phyloP scores from a whole-genome alignment of 1,140 invertebrate species.

The Rhyzopertha dominica region DNA sequence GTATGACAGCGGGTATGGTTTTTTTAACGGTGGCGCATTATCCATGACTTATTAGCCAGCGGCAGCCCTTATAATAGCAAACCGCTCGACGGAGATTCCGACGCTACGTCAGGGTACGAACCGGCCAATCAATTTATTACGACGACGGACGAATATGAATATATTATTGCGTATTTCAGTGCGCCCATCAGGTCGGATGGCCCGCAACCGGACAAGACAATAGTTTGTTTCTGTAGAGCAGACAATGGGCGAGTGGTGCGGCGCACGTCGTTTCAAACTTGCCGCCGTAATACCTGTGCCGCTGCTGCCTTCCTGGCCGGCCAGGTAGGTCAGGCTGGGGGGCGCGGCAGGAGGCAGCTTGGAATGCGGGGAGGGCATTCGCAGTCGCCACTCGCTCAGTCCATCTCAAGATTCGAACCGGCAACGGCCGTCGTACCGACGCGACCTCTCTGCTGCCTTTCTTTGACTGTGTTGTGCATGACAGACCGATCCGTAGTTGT shows the following conservation, averaged over 20 bases:
- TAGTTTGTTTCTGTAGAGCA: slow-evolving; percentile 37
- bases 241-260: slow-evolving; percentile 28
- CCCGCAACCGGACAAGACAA: slow-evolving; percentile 41
- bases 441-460: slow-evolving; percentile 19
- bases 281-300: slow-evolving; percentile 23
- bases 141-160: slow-evolving; percentile 26
- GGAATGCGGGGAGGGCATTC: slow-evolving; percentile 43
- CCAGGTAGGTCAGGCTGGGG: slow-evolving; percentile 30
- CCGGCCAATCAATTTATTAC: slow-evolving; percentile 15
- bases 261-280: slow-evolving; percentile 37
- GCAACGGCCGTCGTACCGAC: slow-evolving; percentile 5
- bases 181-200: slow-evolving; percentile 23
- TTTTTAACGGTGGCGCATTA: background rate
- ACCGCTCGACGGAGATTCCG: background rate
- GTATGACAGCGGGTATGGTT: background rate
- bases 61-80: background rate
- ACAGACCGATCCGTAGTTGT: slow-evolving; percentile 14
- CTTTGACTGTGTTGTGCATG: slow-evolving; percentile 10
- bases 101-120: slow-evolving; percentile 8
- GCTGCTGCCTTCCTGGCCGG: slow-evolving; percentile 17
- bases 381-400: slow-evolving; percentile 37
- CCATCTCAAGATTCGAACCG: slow-evolving; percentile 32
- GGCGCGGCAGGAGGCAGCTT: slow-evolving; percentile 34
- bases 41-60: background rate
- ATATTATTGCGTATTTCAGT: slow-evolving; percentile 35